These are phyloP conservation scores for Dufourea novaeangliae DNA, from an alignment of 1,140 invertebrate species.

Conservation along the genomic window DNA sequence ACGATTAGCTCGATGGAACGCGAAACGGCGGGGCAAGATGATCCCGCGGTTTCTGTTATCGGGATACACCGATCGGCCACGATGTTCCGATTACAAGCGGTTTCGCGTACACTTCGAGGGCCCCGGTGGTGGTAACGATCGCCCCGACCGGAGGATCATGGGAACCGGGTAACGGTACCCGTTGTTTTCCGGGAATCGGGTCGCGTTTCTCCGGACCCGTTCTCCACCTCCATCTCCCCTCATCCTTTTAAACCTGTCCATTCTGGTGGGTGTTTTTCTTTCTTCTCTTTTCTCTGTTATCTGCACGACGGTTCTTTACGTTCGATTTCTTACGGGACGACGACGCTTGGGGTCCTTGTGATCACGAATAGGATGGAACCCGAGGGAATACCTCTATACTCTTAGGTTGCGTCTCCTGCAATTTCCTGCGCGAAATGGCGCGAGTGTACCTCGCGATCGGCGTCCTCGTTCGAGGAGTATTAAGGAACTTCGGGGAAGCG, in stretches of 20 bases:
- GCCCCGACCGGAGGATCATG: slow-evolving; percentile 22
- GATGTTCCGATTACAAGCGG: slow-evolving; percentile 36
- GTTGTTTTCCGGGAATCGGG: slow-evolving; percentile 51
- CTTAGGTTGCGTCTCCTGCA: slow-evolving; percentile 52
- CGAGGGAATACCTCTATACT: slow-evolving; percentile 47
- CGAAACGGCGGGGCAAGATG: slow-evolving; percentile 31
- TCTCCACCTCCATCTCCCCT: background rate
- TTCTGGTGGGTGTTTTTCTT: background rate
- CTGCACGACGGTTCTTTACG: background rate
- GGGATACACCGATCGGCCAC: slow-evolving; percentile 31
- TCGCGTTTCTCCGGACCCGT: slow-evolving; percentile 10
- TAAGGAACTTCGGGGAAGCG: background rate
- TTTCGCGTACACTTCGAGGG: slow-evolving; percentile 8
- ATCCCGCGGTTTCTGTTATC: slow-evolving; percentile 40
- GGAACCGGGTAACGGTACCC: slow-evolving; percentile 55
- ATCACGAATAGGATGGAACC: slow-evolving; percentile 37
- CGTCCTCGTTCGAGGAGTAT: background rate
- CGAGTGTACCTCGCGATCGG: background rate
- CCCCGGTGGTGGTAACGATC: slow-evolving; percentile 19
- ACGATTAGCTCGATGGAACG: slow-evolving; percentile 39
- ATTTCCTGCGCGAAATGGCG: slow-evolving; percentile 34
- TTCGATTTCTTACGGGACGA: background rate
- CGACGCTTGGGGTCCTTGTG: slow-evolving; percentile 19
- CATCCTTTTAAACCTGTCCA: background rate
- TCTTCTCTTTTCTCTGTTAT: background rate